A percentile compares a stretch with the other conserved stretches of the same genome.
Evolutionary conservation across 92 coral and sea anemone genomes (phyloP).

Genomic region (Desmophyllum pertusum): DNA sequence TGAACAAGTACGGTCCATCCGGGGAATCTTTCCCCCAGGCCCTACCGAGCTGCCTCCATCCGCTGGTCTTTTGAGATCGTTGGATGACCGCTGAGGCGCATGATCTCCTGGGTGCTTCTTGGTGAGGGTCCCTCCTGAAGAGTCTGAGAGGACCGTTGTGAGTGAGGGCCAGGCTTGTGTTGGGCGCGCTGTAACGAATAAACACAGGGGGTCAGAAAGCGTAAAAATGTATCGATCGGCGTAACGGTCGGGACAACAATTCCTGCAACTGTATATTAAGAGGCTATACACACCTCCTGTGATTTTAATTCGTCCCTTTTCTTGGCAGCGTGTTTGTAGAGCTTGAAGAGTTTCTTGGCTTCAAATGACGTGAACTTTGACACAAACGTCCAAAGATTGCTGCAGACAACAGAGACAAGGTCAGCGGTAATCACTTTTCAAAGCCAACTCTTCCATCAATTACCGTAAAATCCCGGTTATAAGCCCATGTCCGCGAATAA

Average conservation of each 20-base stretch:
- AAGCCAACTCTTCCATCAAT: no score
- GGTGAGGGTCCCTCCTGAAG: conserved; percentile 24
- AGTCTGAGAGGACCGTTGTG: conserved; percentile 33
- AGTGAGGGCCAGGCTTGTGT: conserved; percentile 54
- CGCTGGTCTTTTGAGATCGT: conserved; percentile 70
- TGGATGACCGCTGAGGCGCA: conserved; percentile 66
- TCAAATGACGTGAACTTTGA: conserved; percentile 96
- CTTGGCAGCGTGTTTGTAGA: conserved; percentile 93
- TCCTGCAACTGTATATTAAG: not conserved
- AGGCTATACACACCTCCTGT: conserved; percentile 52
- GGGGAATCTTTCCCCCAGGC: conserved; percentile 81
- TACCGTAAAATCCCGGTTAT: no score
- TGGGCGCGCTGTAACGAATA: conserved; percentile 45
- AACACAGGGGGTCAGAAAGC: no score
- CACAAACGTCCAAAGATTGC: conserved; percentile 97
- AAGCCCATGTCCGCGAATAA: no score
- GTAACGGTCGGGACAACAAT: not conserved
- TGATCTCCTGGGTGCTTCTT: conserved; percentile 66
- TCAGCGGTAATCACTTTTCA: not conserved
- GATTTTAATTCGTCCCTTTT: conserved; percentile 83
- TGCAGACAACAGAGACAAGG: conserved; percentile 8
- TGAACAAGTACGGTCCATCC: conserved; percentile 64
- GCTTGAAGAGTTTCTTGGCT: conserved; percentile 86
- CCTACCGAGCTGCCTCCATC: conserved; percentile 63
- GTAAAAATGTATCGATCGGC: no score